A percentile compares a stretch with the other conserved stretches of the same genome.
Evolutionary conservation across 2,888 invertebrate species (phyloP).

Genomic region (Diaphora mendica): DNA sequence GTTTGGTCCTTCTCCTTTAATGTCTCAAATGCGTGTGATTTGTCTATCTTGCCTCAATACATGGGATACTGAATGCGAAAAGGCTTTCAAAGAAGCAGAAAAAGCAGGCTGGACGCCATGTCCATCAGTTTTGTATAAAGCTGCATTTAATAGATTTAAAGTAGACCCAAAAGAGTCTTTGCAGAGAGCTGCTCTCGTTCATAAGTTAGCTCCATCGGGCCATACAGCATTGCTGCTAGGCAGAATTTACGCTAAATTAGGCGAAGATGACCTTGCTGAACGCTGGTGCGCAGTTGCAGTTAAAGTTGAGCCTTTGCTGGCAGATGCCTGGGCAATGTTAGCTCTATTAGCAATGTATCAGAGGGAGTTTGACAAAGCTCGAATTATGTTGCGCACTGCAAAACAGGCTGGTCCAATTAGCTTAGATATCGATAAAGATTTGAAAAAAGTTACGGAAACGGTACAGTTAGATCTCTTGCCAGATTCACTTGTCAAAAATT

Average conservation of each 20-base stretch:
- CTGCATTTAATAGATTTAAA: conserved; percentile 65
- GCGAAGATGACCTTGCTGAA: conserved; percentile 67
- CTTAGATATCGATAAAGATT: conserved; percentile 66
- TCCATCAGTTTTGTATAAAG: conserved; percentile 66
- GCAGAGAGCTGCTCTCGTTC: conserved; percentile 76
- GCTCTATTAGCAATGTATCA: conserved; percentile 72
- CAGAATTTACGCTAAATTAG: conserved; percentile 65
- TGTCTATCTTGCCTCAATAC: conserved; percentile 63
- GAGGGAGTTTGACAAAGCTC: conserved; percentile 67
- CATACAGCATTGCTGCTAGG: conserved; percentile 73
- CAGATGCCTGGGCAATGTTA: conserved; percentile 79
- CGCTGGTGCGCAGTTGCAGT: conserved; percentile 78
- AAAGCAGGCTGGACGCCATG: conserved; percentile 63
- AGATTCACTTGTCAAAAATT: conserved; percentile 67
- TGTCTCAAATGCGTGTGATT: conserved; percentile 73
- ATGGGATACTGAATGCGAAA: conserved; percentile 73
- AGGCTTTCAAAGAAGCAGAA: conserved; percentile 67
- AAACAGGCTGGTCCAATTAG: conserved; percentile 72
- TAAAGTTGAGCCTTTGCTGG: conserved; percentile 71
- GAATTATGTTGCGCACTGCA: conserved; percentile 73
- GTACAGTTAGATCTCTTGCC: conserved; percentile 64
- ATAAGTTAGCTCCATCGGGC: conserved; percentile 70
- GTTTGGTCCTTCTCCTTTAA: conserved; percentile 70
- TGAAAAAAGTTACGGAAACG: conserved; percentile 62
- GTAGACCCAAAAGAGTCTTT: conserved; percentile 63